Conservation (phyloP, 2,113 vertebrate species). For the Vombatus ursinus region DNA sequence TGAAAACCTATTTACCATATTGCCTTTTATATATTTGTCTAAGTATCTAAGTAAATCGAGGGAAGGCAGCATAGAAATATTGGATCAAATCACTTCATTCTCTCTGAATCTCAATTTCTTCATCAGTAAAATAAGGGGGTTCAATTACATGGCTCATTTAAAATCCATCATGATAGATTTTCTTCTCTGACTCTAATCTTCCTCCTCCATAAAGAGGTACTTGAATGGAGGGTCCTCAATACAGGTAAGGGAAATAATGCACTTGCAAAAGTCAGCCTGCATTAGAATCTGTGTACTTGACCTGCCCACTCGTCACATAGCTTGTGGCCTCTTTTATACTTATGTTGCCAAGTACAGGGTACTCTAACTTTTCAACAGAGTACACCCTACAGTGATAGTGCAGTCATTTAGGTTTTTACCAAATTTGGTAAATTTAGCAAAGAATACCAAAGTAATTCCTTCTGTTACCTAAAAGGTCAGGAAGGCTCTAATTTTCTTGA, state of each 20-base stretch:
- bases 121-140: neutral
- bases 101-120: neutral
- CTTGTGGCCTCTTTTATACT: slow-evolving; percentile 56
- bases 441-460: slow-evolving; percentile 77
- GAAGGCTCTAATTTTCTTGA: slow-evolving; percentile 77
- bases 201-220: neutral
- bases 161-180: neutral
- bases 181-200: neutral
- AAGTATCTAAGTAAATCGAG: neutral
- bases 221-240: slow-evolving; percentile 1
- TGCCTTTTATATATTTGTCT: neutral
- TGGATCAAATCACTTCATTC: neutral
- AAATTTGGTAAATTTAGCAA: slow-evolving; percentile 77
- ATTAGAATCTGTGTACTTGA: neutral
- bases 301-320: slow-evolving; percentile 50
- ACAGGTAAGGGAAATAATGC: neutral
- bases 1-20: neutral
- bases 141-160: neutral
- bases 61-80: neutral
- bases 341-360: slow-evolving; percentile 58
- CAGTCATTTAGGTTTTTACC: slow-evolving; percentile 70
- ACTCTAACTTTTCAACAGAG: slow-evolving; percentile 62
- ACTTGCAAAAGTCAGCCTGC: neutral
- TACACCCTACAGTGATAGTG: slow-evolving; percentile 66
- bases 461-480: slow-evolving; percentile 79